Percentiles rank a stretch among this genome's conserved stretches.
Conservation (phyloP, 2,797 vertebrate genomes). For the Neosilurus mollespiculum region DNA sequence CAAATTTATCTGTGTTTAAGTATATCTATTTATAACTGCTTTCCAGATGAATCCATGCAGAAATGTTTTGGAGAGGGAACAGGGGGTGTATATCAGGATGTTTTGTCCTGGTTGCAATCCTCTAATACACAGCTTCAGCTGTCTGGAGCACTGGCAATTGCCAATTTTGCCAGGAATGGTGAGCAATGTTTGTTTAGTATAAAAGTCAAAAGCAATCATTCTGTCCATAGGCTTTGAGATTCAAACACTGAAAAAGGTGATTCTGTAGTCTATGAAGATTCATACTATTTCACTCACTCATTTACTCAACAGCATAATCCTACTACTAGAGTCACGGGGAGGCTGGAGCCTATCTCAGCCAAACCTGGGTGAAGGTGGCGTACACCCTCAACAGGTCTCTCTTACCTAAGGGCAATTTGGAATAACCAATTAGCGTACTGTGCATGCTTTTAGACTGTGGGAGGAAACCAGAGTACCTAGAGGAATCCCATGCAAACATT, state of each 20-base stretch:
- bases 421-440: no score
- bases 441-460: no score
- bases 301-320: no score
- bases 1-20: background rate
- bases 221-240: background rate
- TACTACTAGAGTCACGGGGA: no score
- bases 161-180: slow-evolving; percentile 79
- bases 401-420: no score
- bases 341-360: no score
- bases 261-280: no score
- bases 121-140: slow-evolving; percentile 75
- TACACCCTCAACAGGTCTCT: no score
- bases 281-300: background rate
- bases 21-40: slow-evolving; percentile 16
- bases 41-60: slow-evolving; percentile 75
- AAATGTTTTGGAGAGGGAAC: slow-evolving; percentile 74
- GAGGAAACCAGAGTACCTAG: no score
- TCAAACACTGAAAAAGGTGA: background rate
- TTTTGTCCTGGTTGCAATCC: slow-evolving; percentile 73
- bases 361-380: no score
- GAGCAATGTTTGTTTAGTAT: slow-evolving; percentile 19
- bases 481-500: no score
- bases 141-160: slow-evolving; percentile 68
- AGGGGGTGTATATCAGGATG: slow-evolving; percentile 72
- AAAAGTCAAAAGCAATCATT: background rate